phyloP scores from a whole-genome alignment of 2,113 vertebrate genomes.

The Elgaria multicarinata region DNA sequence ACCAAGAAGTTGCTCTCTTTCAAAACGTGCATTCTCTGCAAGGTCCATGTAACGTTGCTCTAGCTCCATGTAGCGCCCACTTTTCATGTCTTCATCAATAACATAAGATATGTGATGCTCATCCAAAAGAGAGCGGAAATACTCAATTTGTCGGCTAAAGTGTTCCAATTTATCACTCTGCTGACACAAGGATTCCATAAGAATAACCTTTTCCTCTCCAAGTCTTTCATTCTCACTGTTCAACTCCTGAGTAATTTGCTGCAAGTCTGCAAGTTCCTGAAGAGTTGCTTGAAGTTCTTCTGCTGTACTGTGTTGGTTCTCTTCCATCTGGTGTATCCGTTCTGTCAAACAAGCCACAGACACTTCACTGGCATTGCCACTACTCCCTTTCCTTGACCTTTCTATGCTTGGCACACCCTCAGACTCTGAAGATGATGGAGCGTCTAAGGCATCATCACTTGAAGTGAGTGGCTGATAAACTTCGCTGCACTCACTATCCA shows the following conservation, averaged over 20 bases:
- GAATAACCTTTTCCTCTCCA: conserved; percentile 92
- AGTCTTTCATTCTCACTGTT: conserved; percentile 95
- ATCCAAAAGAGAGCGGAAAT: conserved; percentile 89
- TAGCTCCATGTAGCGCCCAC: conserved; percentile 93
- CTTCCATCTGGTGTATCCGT: conserved; percentile 96
- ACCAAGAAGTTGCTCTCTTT: conserved; percentile 92
- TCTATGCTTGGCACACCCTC: conserved; percentile 88
- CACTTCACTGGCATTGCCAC: conserved; percentile 89
- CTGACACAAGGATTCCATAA: conserved; percentile 95
- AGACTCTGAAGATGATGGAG: conserved; percentile 90
- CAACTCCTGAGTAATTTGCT: conserved; percentile 94
- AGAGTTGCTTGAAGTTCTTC: conserved; percentile 95
- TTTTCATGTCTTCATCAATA: conserved; percentile 92
- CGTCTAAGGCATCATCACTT: conserved; percentile 93
- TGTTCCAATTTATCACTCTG: conserved; percentile 93
- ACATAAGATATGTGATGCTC: conserved; percentile 89
- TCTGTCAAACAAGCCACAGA: conserved; percentile 94
- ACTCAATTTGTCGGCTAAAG: conserved; percentile 90
- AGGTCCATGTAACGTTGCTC: conserved; percentile 93
- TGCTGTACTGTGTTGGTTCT: conserved; percentile 94
- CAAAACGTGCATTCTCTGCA: conserved; percentile 90
- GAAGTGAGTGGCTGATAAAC: conserved; percentile 94
- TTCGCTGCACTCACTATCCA: conserved; percentile 95
- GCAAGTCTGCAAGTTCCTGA: conserved; percentile 92
- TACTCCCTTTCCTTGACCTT: conserved; percentile 88